Conservation (phyloP, 2,888 invertebrate genomes). For the Athalia cordata region DNA sequence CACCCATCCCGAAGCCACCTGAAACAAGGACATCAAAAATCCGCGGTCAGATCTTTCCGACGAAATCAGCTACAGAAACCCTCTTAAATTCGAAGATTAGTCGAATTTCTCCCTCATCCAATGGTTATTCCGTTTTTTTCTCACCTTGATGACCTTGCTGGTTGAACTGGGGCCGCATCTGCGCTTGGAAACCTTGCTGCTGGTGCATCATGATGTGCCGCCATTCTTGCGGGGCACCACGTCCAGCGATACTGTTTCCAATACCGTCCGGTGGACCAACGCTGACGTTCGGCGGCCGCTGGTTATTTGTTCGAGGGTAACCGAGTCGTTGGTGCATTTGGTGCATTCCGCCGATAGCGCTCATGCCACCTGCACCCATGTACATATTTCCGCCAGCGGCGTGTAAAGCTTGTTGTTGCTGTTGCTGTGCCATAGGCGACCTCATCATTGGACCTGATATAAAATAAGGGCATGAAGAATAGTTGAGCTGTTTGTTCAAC, state of each 20-base stretch:
- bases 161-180: constrained; percentile 76
- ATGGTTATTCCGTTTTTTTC: background rate
- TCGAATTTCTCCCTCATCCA: constrained; percentile 44
- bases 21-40: constrained; percentile 10
- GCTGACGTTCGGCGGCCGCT: constrained; percentile 79
- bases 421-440: constrained; percentile 78
- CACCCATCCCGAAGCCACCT: constrained; percentile 71
- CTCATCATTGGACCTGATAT: constrained; percentile 81
- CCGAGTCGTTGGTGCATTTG: constrained; percentile 72
- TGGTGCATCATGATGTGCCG: constrained; percentile 79
- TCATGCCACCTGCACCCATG: constrained; percentile 72
- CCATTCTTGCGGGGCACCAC: constrained; percentile 75
- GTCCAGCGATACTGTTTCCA: constrained; percentile 75
- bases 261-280: constrained; percentile 76
- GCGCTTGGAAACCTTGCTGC: constrained; percentile 74
- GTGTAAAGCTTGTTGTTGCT: constrained; percentile 75
- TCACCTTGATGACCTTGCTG: constrained; percentile 74
- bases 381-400: constrained; percentile 72
- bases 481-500: background rate
- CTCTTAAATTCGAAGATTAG: constrained; percentile 2
- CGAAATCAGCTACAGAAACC: constrained; percentile 15
- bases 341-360: constrained; percentile 71
- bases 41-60: constrained; percentile 51
- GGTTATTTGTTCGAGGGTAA: constrained; percentile 74
- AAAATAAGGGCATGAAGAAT: constrained; percentile 21